These are phyloP conservation scores for Temnothorax curvispinosus DNA, from an alignment of 1,140 invertebrate species.

Conservation along the genomic window DNA sequence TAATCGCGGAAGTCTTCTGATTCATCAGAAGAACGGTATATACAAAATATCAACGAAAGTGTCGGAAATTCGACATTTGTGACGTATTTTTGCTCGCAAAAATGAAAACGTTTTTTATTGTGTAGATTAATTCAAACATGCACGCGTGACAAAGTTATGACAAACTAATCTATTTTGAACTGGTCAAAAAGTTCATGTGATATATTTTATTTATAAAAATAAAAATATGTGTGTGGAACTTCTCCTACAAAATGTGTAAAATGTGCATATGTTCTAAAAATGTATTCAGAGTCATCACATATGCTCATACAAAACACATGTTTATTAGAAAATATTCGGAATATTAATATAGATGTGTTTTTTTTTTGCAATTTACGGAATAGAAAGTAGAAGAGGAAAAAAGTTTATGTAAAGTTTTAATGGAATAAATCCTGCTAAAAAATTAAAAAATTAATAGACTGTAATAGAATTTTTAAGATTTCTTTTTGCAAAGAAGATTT, in stretches of 20 bases:
- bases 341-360: not conserved
- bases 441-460: not conserved
- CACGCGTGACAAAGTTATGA: not conserved
- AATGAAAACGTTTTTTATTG: slow-evolving; percentile 5
- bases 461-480: not conserved
- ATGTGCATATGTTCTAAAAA: not conserved
- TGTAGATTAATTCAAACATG: not conserved
- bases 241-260: not conserved
- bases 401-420: not conserved
- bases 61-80: not conserved
- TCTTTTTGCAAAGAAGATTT: not conserved
- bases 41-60: not conserved
- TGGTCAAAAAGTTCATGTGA: not conserved
- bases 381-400: not conserved
- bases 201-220: not conserved
- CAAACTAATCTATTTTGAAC: not conserved
- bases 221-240: not conserved
- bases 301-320: not conserved
- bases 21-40: not conserved
- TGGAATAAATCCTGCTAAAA: not conserved
- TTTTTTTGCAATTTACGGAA: not conserved
- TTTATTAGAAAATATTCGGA: not conserved
- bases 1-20: not conserved
- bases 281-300: not conserved
- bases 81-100: not conserved